Evolutionary conservation across 2,113 vertebrate species (phyloP).

Genomic region (Cranoglanis bouderius): DNA sequence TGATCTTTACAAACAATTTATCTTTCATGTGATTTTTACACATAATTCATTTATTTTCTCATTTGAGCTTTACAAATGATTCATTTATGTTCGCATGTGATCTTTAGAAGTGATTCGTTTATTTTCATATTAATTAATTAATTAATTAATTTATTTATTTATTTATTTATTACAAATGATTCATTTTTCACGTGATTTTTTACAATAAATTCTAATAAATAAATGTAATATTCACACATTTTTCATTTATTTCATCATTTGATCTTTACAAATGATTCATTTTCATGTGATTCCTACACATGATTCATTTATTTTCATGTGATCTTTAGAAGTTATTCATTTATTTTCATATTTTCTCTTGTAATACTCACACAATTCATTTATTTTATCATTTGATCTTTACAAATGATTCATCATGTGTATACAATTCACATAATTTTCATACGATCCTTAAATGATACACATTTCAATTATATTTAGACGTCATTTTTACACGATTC

Average conservation of each 20-base stretch:
- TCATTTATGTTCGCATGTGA: too few species aligned
- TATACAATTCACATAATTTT: too few species aligned
- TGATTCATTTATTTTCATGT: neutral
- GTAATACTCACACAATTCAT: neutral
- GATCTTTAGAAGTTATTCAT: neutral
- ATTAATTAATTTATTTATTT: too few species aligned
- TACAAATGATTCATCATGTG: neutral
- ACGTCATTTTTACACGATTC: neutral
- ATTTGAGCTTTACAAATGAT: neutral
- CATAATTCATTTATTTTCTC: neutral
- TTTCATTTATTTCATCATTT: neutral
- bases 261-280: neutral
- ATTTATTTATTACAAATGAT: too few species aligned
- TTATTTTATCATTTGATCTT: neutral
- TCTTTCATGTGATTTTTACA: neutral
- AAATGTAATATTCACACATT: neutral
- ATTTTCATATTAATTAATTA: too few species aligned
- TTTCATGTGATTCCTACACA: too few species aligned
- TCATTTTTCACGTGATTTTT: neutral
- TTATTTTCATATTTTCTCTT: neutral
- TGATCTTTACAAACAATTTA: neutral
- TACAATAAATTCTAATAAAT: neutral
- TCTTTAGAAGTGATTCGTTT: too few species aligned
- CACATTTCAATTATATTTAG: too few species aligned
- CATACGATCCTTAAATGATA: too few species aligned